phyloP scores from a whole-genome alignment of 2,113 vertebrate species.

The Pluvialis apricaria region DNA sequence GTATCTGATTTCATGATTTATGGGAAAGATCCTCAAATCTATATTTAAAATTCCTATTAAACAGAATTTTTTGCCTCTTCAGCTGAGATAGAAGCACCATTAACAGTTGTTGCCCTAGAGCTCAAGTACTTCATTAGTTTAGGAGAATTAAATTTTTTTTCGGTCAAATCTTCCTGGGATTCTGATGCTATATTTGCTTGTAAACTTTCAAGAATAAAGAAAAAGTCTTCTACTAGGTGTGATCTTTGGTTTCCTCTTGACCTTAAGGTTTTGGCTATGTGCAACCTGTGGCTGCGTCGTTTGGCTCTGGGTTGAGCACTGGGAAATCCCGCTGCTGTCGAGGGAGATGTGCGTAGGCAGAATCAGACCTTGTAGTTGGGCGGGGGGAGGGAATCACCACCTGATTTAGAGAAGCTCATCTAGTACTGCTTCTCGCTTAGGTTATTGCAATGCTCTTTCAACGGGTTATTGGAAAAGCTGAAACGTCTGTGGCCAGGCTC shows the following conservation, averaged over 20 bases:
- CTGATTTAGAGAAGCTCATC: background rate
- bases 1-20: constrained; percentile 34
- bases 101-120: constrained; percentile 25
- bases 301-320: background rate
- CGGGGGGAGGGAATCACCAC: background rate
- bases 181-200: background rate
- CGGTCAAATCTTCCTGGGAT: background rate
- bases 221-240: background rate
- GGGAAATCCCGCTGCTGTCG: rapidly evolving
- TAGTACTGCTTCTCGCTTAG: background rate
- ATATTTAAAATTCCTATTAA: constrained; percentile 35
- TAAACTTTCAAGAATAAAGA: background rate
- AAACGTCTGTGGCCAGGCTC: background rate
- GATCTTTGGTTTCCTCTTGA: background rate
- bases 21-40: constrained; percentile 15
- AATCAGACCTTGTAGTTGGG: too few relatives aligned
- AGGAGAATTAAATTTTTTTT: constrained; percentile 10
- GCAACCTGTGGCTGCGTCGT: background rate
- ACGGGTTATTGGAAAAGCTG: background rate
- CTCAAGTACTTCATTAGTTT: constrained; percentile 40
- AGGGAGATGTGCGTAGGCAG: background rate
- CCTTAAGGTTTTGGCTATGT: background rate
- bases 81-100: constrained; percentile 9
- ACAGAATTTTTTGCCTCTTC: background rate
- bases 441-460: background rate